Base-by-base conservation (phyloP, 2,113 vertebrate genomes). In the Delphinapterus leucas region DNA sequence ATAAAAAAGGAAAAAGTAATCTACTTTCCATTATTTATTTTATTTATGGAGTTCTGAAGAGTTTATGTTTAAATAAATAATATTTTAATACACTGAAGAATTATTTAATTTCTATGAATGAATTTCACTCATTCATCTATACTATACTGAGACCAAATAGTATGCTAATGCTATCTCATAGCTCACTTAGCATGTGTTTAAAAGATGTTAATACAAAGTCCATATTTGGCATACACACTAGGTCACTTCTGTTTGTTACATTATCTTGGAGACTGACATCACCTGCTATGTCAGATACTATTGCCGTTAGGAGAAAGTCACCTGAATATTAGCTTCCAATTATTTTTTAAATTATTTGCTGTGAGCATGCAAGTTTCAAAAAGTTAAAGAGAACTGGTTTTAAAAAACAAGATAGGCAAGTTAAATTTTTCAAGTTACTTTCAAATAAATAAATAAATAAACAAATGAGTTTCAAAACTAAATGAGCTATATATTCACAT, bases 1-100 rank as follows among this genome's bases (percentile, higher is more conserved):
- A 92, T 53, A 71, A 15, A 41, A 92, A 95, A 12, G 0, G 2
- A 95, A 93, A 82, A 1, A 55, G 0, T 91, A 87, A 95, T 83
- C 61, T 41, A 61, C 85, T 9, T 68, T 94, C 17, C 25, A 97
- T 12, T 63, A 0, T 60, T 58, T 76, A 94, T 77, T 67, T 0
- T 0, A 47, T 71, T 95, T 71, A 7, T 68, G 38, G 68, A 33
- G 6, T 76, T 92, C 73, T 83, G 4, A 97, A 88, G 74, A 33
- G 5, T 96, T 96, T 86, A 60, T 91, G 80, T 76, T 94, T 84
- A 95, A 90, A 85, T 91, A 92, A 92, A 36, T 20, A 61, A 20
- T 21, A 74, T 71, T 77, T 33, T 28, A 96, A 73, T 58, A 47
- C 0, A 2, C 1, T 47, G 10, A 74, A 80, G 26, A 95, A 85